A percentile compares a stretch with the other conserved stretches of the same genome.
Conservation (phyloP, 2,113 vertebrate species). For the Zootoca vivipara region DNA sequence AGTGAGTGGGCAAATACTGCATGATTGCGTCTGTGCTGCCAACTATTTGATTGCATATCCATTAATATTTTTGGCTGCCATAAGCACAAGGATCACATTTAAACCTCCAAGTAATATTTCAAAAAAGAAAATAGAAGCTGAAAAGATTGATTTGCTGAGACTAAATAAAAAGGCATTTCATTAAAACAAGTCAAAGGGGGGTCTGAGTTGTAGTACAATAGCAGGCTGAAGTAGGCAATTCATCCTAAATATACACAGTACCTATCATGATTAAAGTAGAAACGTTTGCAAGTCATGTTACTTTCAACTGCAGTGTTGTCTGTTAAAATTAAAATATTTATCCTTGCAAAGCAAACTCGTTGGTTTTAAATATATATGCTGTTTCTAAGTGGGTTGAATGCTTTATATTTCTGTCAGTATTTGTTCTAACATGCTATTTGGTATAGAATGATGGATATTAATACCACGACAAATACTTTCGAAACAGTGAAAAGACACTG, state of each 20-base stretch:
- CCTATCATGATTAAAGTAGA: slow-evolving; percentile 72
- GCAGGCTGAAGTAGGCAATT: slow-evolving; percentile 66
- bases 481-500: slow-evolving; percentile 30
- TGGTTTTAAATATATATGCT: background rate
- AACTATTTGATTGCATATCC: slow-evolving; percentile 39
- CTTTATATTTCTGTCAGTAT: background rate
- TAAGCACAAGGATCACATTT: slow-evolving; percentile 60
- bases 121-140: slow-evolving; percentile 32
- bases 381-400: background rate
- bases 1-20: slow-evolving; percentile 61
- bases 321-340: slow-evolving; percentile 59
- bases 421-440: background rate
- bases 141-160: slow-evolving; percentile 66
- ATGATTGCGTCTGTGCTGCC: slow-evolving; percentile 47
- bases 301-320: slow-evolving; percentile 47
- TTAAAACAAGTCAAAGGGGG: slow-evolving; percentile 73
- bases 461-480: background rate
- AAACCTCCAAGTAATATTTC: slow-evolving; percentile 55
- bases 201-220: slow-evolving; percentile 62
- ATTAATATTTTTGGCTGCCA: slow-evolving; percentile 64
- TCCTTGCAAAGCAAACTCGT: background rate
- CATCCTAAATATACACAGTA: slow-evolving; percentile 56
- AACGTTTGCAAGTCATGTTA: slow-evolving; percentile 63
- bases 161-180: slow-evolving; percentile 73
- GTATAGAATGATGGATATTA: background rate